Conservation (phyloP, 1,140 invertebrate genomes). For the Formica selysi region DNA sequence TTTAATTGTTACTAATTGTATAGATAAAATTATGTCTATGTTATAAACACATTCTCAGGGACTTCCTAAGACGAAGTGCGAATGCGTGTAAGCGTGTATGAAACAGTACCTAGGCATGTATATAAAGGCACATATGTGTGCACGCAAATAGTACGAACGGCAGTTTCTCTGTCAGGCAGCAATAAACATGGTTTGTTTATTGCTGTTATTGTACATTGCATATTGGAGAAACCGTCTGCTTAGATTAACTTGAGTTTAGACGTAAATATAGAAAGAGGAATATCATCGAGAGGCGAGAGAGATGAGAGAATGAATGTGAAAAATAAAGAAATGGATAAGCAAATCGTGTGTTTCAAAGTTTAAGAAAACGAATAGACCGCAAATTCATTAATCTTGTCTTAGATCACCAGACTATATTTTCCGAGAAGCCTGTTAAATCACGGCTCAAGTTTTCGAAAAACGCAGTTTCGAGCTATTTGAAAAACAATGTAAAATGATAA, state of each 20-base stretch:
- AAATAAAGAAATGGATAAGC: constrained; percentile 36
- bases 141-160: constrained; percentile 59
- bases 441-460: constrained; percentile 9
- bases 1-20: constrained; percentile 1
- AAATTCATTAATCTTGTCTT: background rate
- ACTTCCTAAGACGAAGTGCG: background rate
- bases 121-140: constrained; percentile 37
- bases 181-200: constrained; percentile 74
- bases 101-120: background rate
- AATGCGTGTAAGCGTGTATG: background rate
- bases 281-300: background rate
- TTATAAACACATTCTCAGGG: background rate
- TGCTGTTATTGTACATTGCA: constrained; percentile 72
- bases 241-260: constrained; percentile 55
- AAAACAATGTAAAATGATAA: background rate
- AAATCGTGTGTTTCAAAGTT: constrained; percentile 51
- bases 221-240: constrained; percentile 62
- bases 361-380: constrained; percentile 21
- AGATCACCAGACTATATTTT: constrained; percentile 27
- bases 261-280: constrained; percentile 10
- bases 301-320: background rate
- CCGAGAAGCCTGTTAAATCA: no score
- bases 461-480: background rate
- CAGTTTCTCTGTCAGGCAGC: constrained; percentile 77
- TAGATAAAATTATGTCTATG: background rate